Evolutionary conservation across 2,797 vertebrate species (phyloP).

Genomic region (Acomys russatus): DNA sequence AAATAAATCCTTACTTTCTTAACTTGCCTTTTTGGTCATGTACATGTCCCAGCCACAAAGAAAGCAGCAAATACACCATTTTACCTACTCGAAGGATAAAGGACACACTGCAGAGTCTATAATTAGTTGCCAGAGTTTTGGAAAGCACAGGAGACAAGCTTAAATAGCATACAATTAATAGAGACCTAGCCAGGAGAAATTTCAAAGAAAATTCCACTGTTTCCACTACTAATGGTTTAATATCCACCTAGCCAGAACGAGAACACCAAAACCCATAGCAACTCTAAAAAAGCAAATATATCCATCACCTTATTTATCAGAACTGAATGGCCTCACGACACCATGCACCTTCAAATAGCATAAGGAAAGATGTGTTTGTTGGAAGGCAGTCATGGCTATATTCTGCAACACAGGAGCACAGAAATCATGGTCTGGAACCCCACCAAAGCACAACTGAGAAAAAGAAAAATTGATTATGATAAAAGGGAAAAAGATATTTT

Average conservation of each 20-base stretch:
- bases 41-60: background rate
- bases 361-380: background rate
- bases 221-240: background rate
- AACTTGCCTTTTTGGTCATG: background rate
- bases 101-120: background rate
- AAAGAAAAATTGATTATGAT: background rate
- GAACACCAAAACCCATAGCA: background rate
- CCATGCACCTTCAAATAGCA: background rate
- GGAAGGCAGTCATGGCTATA: background rate
- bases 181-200: background rate
- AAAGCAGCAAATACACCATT: background rate
- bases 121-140: constrained; percentile 44
- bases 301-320: background rate
- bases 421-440: background rate
- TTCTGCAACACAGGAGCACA: rapidly evolving
- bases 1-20: background rate
- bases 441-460: background rate
- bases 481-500: background rate
- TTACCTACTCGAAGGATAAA: constrained; percentile 39
- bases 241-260: background rate
- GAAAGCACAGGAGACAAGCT: background rate
- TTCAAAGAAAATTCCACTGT: constrained; percentile 14
- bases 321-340: background rate
- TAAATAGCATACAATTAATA: background rate
- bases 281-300: background rate